These are phyloP conservation scores for Poecilia gillii DNA, from an alignment of 2,797 vertebrate genomes.

Conservation along the genomic window DNA sequence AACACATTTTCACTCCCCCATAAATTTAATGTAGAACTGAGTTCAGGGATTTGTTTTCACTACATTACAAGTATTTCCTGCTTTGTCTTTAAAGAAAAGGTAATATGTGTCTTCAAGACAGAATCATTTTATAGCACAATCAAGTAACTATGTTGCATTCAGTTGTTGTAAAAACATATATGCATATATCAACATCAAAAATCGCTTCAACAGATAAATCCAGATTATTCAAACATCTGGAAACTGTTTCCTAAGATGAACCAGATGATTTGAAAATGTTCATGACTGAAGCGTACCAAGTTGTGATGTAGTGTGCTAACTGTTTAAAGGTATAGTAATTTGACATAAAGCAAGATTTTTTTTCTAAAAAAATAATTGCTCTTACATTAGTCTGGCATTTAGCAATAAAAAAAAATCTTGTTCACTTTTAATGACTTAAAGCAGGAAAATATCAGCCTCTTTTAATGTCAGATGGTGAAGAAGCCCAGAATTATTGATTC, in stretches of 20 bases:
- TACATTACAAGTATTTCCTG: background rate
- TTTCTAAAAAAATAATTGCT: background rate
- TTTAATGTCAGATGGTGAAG: background rate
- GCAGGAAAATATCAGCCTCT: background rate
- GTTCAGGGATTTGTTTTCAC: background rate
- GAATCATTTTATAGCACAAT: too few species aligned
- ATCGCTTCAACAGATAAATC: background rate
- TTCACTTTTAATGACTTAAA: background rate
- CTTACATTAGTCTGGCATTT: background rate
- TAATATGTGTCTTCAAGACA: too few species aligned
- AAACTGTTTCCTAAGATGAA: background rate
- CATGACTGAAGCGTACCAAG: background rate
- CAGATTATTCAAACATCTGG: background rate
- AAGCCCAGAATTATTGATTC: background rate
- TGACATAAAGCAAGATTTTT: background rate
- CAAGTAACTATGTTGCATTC: too few species aligned
- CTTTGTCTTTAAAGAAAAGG: background rate
- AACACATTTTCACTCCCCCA: background rate
- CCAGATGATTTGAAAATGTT: background rate
- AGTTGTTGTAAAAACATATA: too few species aligned
- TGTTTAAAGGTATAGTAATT: background rate
- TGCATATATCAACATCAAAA: background rate
- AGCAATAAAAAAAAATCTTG: background rate
- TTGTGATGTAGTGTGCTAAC: background rate
- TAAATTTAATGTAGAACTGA: background rate